Evolutionary conservation across 2,888 invertebrate genomes (phyloP).

Genomic region (Nineta flava): DNA sequence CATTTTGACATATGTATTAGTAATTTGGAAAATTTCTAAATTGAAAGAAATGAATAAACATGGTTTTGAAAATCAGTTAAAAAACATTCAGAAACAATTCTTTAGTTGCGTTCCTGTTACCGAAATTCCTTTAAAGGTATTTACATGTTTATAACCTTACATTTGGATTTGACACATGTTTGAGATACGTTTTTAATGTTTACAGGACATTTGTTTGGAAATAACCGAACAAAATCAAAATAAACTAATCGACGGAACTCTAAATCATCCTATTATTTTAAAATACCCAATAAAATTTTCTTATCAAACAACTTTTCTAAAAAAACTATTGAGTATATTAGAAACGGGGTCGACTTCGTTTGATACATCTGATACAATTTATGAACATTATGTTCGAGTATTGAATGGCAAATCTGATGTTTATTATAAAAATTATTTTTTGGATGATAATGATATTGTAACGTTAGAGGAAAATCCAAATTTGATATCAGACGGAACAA

Average conservation of each 20-base stretch:
- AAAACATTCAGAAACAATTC: not conserved
- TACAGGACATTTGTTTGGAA: constrained; percentile 11
- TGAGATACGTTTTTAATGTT: not conserved
- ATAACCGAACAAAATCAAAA: constrained; percentile 25
- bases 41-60: not conserved
- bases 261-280: constrained; percentile 33
- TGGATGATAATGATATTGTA: constrained; percentile 28
- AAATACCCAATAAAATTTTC: constrained; percentile 43
- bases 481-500: constrained; percentile 62
- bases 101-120: not conserved
- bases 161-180: not conserved
- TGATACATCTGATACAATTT: constrained; percentile 51
- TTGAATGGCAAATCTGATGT: constrained; percentile 28
- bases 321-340: constrained; percentile 40
- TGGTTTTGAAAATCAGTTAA: not conserved
- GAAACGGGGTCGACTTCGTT: constrained; percentile 28
- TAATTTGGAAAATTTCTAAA: too few species aligned
- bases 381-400: constrained; percentile 36
- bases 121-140: not conserved
- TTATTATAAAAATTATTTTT: constrained; percentile 46
- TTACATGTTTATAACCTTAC: not conserved
- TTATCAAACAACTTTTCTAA: constrained; percentile 50
- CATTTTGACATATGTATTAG: too few species aligned
- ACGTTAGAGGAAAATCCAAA: constrained; percentile 52
- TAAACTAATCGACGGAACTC: constrained; percentile 38